A percentile compares a stretch with the other conserved stretches of the same genome.
Evolutionary conservation across 2,113 vertebrate genomes (phyloP).

Genomic region (Pygoscelis antarcticus): DNA sequence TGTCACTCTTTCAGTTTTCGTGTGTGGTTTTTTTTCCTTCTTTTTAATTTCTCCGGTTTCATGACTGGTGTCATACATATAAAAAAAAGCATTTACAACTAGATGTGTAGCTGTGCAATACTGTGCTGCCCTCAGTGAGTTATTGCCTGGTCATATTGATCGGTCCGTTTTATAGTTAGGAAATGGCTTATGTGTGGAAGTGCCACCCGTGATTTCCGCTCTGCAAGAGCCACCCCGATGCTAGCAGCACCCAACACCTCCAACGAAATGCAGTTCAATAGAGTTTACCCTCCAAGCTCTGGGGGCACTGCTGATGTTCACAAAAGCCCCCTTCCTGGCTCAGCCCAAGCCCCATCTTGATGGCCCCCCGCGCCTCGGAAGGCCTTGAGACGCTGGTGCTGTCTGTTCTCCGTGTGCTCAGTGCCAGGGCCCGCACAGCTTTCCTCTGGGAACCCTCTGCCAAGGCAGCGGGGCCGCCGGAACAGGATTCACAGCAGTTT

Average conservation of each 20-base stretch:
- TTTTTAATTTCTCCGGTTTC: not conserved
- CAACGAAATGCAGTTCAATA: not conserved
- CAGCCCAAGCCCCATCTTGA: no score
- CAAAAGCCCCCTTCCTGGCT: no score
- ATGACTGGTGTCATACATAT: no score
- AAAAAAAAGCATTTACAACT: fast-evolving
- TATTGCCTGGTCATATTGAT: not conserved
- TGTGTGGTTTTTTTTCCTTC: no score
- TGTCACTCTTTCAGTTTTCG: not conserved
- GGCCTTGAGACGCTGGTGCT: not conserved
- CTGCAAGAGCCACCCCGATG: not conserved
- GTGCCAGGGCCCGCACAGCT: not conserved
- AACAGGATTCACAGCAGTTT: not conserved
- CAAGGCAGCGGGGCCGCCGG: not conserved
- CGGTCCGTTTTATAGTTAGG: not conserved
- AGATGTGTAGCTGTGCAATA: no score
- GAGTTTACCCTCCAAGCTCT: not conserved
- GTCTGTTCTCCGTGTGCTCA: fast-evolving
- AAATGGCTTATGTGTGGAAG: not conserved
- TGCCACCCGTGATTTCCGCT: not conserved
- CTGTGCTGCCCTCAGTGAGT: not conserved
- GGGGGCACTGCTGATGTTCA: no score
- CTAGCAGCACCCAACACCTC: no score
- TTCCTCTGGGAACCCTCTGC: fast-evolving
- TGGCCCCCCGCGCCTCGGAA: no score